Evolutionary conservation across 2,888 invertebrate genomes (phyloP).

Genomic region (Automeris io): DNA sequence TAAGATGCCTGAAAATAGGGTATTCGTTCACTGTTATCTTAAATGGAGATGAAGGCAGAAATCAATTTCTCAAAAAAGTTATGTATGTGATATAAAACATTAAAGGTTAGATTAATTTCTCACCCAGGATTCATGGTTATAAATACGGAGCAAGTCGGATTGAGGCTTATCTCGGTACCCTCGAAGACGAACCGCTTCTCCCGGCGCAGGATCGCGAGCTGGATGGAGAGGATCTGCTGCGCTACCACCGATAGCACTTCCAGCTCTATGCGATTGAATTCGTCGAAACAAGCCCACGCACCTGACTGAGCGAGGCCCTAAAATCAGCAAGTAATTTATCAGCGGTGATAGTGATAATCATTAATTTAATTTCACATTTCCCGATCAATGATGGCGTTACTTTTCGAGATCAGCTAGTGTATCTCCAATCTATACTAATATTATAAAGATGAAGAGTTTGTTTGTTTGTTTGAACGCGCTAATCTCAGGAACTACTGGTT

Average conservation of each 20-base stretch:
- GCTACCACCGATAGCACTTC: slow-evolving; percentile 96
- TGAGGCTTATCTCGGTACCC: slow-evolving; percentile 91
- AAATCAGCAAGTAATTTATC: not conserved
- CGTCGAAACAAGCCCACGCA: slow-evolving; percentile 96
- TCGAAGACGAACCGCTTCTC: slow-evolving; percentile 92
- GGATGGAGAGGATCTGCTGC: slow-evolving; percentile 95
- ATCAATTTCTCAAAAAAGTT: too few relatives aligned
- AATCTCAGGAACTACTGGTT: too few relatives aligned
- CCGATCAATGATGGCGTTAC: too few relatives aligned
- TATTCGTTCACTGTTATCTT: too few relatives aligned
- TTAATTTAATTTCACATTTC: too few relatives aligned
- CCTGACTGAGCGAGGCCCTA: slow-evolving; percentile 93
- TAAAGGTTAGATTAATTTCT: slow-evolving; percentile 20
- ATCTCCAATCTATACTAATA: too few relatives aligned
- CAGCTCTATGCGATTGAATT: slow-evolving; percentile 95
- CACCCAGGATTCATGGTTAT: slow-evolving; percentile 97
- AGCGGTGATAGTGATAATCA: too few relatives aligned
- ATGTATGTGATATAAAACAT: not conserved
- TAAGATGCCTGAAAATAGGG: too few relatives aligned
- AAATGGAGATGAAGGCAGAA: too few relatives aligned
- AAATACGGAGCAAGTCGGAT: slow-evolving; percentile 92
- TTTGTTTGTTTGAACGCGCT: too few relatives aligned
- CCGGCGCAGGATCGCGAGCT: slow-evolving; percentile 87
- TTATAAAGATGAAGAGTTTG: too few relatives aligned
- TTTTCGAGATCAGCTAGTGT: too few relatives aligned